Percentiles rank a stretch among this genome's conserved stretches.
Conservation (phyloP, 2,888 invertebrate species). For the Cheilosia impressa region DNA sequence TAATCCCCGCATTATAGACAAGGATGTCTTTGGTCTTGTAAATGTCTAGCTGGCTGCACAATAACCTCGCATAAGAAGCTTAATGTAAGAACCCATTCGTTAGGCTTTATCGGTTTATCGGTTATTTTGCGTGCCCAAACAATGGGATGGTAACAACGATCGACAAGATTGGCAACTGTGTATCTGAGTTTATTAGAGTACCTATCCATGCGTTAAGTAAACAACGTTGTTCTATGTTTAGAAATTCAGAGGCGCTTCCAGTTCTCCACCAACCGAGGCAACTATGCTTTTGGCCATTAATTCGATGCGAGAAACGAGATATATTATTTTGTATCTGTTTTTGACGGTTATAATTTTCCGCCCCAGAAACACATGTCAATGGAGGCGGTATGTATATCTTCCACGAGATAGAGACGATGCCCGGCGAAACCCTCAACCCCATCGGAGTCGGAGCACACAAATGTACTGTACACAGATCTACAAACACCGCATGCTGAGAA, state of each 20-base stretch:
- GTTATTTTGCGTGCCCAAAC: no score
- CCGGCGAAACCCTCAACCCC: not conserved
- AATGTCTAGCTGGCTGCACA: constrained; percentile 10
- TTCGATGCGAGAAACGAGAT: not conserved
- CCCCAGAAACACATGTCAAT: no score
- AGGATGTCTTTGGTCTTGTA: not conserved
- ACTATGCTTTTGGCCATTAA: constrained; percentile 14
- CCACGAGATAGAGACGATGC: not conserved
- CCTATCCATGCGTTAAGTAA: constrained; percentile 43
- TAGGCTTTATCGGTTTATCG: not conserved
- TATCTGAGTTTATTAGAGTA: constrained; percentile 9
- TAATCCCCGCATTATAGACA: constrained; percentile 19
- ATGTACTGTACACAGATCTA: not conserved
- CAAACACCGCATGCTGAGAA: not conserved
- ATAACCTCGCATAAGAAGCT: constrained; percentile 8
- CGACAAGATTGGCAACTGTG: not conserved
- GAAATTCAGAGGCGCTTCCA: not conserved
- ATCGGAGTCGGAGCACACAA: not conserved
- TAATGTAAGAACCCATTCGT: constrained; percentile 10
- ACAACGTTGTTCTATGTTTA: constrained; percentile 41
- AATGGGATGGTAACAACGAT: constrained; percentile 1
- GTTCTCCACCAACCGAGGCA: not conserved
- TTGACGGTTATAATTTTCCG: not conserved
- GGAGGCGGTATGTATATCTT: not conserved
- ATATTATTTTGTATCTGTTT: not conserved